Evolutionary conservation across 2,888 invertebrate genomes (phyloP).

Genomic region (Harpalus rubripes): DNA sequence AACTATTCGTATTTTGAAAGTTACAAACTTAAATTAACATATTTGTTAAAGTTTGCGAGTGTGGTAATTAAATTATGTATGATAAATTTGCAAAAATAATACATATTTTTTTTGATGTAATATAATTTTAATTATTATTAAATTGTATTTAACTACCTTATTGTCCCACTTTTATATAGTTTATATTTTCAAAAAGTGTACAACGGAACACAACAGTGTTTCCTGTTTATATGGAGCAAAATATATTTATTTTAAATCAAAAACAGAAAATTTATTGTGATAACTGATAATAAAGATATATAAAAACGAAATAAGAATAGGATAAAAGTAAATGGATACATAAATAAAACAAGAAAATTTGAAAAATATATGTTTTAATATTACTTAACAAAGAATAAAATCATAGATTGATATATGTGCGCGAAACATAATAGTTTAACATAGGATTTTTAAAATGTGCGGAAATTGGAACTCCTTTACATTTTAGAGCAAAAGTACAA

Average conservation of each 20-base stretch:
- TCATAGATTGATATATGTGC: background rate
- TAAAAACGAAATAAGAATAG: background rate
- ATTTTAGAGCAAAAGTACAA: too few species aligned
- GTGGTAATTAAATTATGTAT: background rate
- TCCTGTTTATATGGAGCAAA: too few species aligned
- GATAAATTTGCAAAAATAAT: background rate
- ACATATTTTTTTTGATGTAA: background rate
- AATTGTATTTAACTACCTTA: background rate
- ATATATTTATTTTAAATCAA: too few species aligned
- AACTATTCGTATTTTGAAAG: too few species aligned
- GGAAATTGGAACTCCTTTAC: too few species aligned
- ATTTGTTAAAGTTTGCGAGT: background rate
- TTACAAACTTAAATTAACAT: too few species aligned
- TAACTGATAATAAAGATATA: background rate
- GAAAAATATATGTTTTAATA: background rate
- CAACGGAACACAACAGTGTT: background rate
- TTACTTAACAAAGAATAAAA: background rate
- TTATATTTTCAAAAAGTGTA: background rate
- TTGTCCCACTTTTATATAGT: background rate
- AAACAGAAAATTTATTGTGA: too few species aligned
- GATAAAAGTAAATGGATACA: background rate
- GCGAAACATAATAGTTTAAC: too few species aligned
- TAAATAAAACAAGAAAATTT: background rate
- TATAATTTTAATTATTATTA: background rate
- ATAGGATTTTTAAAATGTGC: too few species aligned